Conservation (phyloP, 2,113 vertebrate species). For the Channa maculata region DNA sequence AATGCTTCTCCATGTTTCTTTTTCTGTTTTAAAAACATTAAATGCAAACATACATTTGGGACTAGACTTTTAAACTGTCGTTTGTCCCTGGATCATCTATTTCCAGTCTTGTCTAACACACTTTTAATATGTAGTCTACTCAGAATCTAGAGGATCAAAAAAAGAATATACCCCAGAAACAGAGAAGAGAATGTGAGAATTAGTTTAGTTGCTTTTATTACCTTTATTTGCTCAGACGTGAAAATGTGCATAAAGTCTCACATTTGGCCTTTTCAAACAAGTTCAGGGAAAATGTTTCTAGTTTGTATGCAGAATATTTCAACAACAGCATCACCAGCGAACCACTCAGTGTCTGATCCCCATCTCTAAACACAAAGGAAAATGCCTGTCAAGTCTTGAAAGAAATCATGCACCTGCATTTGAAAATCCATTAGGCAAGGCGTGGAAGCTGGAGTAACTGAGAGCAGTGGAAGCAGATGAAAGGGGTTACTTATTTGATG, state of each 20-base stretch:
- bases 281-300: conserved; percentile 71
- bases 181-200: conserved; percentile 15
- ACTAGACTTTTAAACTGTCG: neutral
- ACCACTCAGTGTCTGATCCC: conserved; percentile 76
- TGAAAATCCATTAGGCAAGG: conserved; percentile 81
- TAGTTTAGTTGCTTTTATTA: conserved; percentile 36
- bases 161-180: neutral
- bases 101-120: neutral
- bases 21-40: neutral
- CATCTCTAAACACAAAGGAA: conserved; percentile 76
- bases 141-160: no score
- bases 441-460: conserved; percentile 66
- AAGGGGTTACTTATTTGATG: conserved; percentile 71
- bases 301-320: conserved; percentile 73
- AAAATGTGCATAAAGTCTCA: conserved; percentile 62
- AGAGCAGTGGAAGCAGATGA: conserved; percentile 73
- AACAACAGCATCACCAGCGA: conserved; percentile 64
- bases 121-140: neutral
- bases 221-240: conserved; percentile 55
- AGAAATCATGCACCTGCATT: conserved; percentile 79
- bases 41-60: neutral
- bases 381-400: conserved; percentile 78
- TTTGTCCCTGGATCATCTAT: neutral
- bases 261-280: conserved; percentile 72
- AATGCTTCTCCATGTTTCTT: neutral